phyloP scores from a whole-genome alignment of 2,888 invertebrate genomes.

The Poecilus cupreus region DNA sequence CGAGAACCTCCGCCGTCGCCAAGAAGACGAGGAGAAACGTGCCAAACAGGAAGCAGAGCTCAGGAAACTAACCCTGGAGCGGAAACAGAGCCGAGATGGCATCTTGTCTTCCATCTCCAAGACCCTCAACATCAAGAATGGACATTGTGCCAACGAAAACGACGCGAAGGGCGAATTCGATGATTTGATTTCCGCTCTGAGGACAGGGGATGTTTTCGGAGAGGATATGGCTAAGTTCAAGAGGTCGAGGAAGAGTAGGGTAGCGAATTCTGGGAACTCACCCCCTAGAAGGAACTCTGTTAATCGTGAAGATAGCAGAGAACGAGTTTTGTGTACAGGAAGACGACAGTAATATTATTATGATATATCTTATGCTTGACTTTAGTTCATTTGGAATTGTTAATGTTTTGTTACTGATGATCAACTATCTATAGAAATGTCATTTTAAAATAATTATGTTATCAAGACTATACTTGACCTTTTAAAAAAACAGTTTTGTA shows the following conservation, averaged over 20 bases:
- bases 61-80: constrained; percentile 90
- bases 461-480: neutral
- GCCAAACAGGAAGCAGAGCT: constrained; percentile 92
- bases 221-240: constrained; percentile 96
- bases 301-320: constrained; percentile 82
- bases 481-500: neutral
- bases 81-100: constrained; percentile 87
- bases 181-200: constrained; percentile 93
- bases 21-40: constrained; percentile 93
- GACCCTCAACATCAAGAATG: constrained; percentile 81
- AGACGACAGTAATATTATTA: constrained; percentile 69
- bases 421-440: neutral
- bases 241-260: constrained; percentile 81
- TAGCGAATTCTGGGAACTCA: constrained; percentile 76
- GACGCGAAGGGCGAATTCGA: constrained; percentile 93
- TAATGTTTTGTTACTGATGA: neutral
- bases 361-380: neutral
- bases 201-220: constrained; percentile 96
- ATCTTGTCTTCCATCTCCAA: constrained; percentile 84
- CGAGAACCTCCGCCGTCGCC: constrained; percentile 86
- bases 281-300: constrained; percentile 78
- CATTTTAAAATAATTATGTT: constrained; percentile 9
- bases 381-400: constrained; percentile 52
- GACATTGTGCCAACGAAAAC: constrained; percentile 74
- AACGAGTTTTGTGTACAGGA: constrained; percentile 74